These are phyloP conservation scores for Beaufortia kweichowensis DNA, from an alignment of 2,113 vertebrate genomes.

Conservation along the genomic window DNA sequence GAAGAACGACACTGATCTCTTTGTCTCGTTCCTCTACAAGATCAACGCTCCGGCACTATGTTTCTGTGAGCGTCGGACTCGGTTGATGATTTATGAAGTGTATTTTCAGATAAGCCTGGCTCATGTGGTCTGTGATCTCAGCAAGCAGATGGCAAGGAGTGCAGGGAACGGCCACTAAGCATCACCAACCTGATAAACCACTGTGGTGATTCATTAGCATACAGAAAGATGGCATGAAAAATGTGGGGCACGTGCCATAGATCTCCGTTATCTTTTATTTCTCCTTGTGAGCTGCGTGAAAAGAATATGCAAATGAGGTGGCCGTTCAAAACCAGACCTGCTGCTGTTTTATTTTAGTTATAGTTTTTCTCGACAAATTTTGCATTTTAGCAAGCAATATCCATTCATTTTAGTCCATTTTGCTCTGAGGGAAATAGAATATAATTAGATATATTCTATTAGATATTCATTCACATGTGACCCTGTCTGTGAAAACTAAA, in stretches of 20 bases:
- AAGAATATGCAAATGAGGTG: constrained; percentile 14
- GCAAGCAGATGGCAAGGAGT: constrained; percentile 40
- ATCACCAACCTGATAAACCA: constrained; percentile 40
- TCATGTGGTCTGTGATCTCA: constrained; percentile 30
- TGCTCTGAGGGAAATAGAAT: too few species aligned
- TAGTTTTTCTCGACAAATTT: too few species aligned
- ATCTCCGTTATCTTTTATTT: constrained; percentile 27
- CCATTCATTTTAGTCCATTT: too few species aligned
- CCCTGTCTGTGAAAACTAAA: too few species aligned
- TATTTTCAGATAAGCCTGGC: constrained; percentile 43
- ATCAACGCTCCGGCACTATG: not conserved
- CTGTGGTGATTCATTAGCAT: constrained; percentile 38
- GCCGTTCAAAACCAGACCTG: not conserved
- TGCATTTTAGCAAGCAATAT: too few species aligned
- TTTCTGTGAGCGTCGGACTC: constrained; percentile 1
- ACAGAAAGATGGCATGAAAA: constrained; percentile 19
- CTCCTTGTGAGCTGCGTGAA: constrained; percentile 8
- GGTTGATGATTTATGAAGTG: constrained; percentile 36
- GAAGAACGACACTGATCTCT: constrained; percentile 16
- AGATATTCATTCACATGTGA: too few species aligned
- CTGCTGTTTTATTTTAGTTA: not conserved
- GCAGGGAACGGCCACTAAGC: constrained; percentile 29
- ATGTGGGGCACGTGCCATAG: not conserved
- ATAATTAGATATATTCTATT: too few species aligned
- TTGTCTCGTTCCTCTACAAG: constrained; percentile 2